Base-by-base conservation (phyloP, 2,113 vertebrate genomes). In the Aythya baeri region DNA sequence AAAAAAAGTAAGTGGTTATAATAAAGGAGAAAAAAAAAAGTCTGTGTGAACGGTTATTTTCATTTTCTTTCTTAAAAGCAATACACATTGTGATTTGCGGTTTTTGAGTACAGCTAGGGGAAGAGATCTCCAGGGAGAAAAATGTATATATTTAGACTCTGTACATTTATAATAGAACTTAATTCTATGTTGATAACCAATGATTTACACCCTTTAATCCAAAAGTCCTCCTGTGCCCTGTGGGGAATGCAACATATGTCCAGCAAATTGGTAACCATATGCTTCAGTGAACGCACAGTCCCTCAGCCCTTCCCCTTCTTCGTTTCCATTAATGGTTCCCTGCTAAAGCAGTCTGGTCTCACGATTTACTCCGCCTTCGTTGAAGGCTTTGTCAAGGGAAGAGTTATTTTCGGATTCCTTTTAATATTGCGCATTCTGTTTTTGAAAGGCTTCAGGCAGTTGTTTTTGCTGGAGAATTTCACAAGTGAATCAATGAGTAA, bases 231-330 rank as follows among this genome's bases (percentile, higher is more conserved):
- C 91, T 25, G 16, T 92, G 86, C 94, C 95, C 94, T 95, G 86
- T 73, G 59, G 88, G 84, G 55, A 95, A 71, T 85, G 70, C 41
- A 92, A 73, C 96, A 96, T 94, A 94, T 94, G 96, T 94, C 96
- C 95, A 92, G 96, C 92, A 95, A 96, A 96, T 94, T 96, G 86
- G 91, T 95, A 96, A 93, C 88, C 92, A 92, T 96, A 96, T 96
- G 96, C 83, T 91, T 86, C 13, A 4, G 66, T 31, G 74, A 91
- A 16, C 44, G 49, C 3, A 4, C 32, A 15, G 63, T 92, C 86
- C 70, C 91, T 89, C 81, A 86, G 86, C 67, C 71, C 71, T 94
- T 95, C 86, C 52, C 41, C 65, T 91, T 70, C 66, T 67, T 86
- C 44, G 1, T 85, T 91, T 73, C 52, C 86, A 79, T 62, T 86